Evolutionary conservation across 2,888 invertebrate genomes (phyloP).

Genomic region (Tetranychus piercei): DNA sequence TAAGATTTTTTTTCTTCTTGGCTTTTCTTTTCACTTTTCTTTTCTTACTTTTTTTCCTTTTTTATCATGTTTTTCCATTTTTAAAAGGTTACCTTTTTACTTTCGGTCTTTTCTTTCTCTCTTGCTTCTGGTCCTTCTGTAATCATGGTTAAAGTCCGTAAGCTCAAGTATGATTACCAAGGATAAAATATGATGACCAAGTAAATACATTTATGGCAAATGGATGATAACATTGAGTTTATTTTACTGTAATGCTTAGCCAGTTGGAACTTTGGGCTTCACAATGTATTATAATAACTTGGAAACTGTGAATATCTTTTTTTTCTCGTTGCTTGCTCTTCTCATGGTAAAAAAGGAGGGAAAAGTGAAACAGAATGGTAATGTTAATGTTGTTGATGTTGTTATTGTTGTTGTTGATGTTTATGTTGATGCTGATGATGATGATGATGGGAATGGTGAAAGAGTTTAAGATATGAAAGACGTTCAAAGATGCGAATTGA

Average conservation of each 20-base stretch:
- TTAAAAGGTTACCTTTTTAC: not conserved
- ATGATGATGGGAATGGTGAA: not conserved
- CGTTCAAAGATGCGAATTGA: not conserved
- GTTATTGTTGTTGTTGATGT: too few species aligned
- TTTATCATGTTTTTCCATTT: too few species aligned
- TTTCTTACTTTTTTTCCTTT: too few species aligned
- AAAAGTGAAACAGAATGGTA: not conserved
- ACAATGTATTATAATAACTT: not conserved
- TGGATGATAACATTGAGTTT: not conserved
- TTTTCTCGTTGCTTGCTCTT: not conserved
- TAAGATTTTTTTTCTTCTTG: too few species aligned
- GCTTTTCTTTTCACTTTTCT: too few species aligned
- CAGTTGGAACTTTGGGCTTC: not conserved
- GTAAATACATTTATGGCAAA: conserved; percentile 1
- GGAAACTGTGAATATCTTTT: conserved; percentile 6
- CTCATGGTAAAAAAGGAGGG: not conserved
- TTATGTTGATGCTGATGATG: too few species aligned
- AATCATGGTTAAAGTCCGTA: not conserved
- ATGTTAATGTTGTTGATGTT: not conserved
- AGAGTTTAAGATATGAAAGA: too few species aligned
- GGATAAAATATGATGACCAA: not conserved
- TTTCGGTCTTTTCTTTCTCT: not conserved
- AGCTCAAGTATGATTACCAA: not conserved
- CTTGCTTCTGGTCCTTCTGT: not conserved
- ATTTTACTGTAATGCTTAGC: not conserved